Base-by-base conservation (phyloP, 2,113 vertebrate genomes). In the Amphiprion percula region DNA sequence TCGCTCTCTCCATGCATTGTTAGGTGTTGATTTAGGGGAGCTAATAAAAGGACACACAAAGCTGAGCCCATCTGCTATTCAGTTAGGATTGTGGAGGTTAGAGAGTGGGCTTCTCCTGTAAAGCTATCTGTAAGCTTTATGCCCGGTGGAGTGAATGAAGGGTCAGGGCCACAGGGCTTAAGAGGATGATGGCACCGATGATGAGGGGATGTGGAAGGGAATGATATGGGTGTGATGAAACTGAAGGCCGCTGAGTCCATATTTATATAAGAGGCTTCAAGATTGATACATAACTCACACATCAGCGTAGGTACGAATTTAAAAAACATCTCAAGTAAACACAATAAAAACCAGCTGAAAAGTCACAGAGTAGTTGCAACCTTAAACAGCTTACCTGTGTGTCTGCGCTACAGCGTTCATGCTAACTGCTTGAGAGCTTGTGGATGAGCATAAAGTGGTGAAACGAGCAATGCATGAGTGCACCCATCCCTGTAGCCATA, bases 41-140 rank as follows among this genome's bases (percentile, higher is more conserved):
- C 90, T 90, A 93, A 94, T 94, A 94, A 94, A 94, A 91, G 77
- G 79, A 88, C 85, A 90, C 90, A 93, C 91, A 92, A 92, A 92
- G 90, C 91, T 86, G 76, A 83, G 84, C 83, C 90, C 91, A 92
- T 92, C 92, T 93, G 91, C 89, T 92, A 87, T 91, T 92, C 92
- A 83, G 88, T 87, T 82, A 84, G 80, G 77, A 80, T 92, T 89
- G 83, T 86, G 81, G 87, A 91, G 89, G 91, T 93, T 92, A 92
- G 90, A 82, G 87, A 88, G 82, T 50, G 33, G 75, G 83, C 66
- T 87, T 73, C 88, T 91, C 92, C 90, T 90, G 90, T 92, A 92
- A 91, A 92, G 83, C 86, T 91, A 91, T 89, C 91, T 80, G 70
- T 73, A 68, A 84, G 87, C 86, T 91, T 90, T 88, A 90, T 74